Evolutionary conservation across 2,888 invertebrate species (phyloP), one percentile per base, ranked within the genome.

Genomic region (Archips crataeganus): DNA sequence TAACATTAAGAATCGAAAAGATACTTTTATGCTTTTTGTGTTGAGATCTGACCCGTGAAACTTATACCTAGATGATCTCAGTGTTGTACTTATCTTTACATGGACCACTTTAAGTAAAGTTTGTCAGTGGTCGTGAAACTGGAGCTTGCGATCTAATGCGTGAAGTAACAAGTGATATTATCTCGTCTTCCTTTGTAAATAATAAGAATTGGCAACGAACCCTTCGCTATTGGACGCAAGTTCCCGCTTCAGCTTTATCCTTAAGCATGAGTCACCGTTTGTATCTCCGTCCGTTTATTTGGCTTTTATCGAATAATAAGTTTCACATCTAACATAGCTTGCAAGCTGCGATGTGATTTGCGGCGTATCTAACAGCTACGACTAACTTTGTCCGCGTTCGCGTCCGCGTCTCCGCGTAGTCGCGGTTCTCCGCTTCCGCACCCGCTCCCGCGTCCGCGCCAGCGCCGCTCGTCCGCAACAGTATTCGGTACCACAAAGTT

Each of bases 251-350:
- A 86, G 87, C 82, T 87, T 85, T 89, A 84, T 90, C 91, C 87
- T 85, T 86, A 82, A 90, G 92, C 92, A 92, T 93, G 92, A 83
- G 81, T 86, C 82, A 87, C 80, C 87, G 90, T 90, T 89, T 91
- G 89, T 90, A 87, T 80, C 87, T 77, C 75, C 73, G 86, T 89
- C 84, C 86, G 79, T 84, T 85, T 84, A 83, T 82, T 84, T 87
- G 82, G 82, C 85, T 84, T 87, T 85, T 78, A 70, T 71, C 81
- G 76, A 79, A 78, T 81, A 82, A 85, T 82, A 84, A 82, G 82
- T 84, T 80, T 86, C 82, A 82, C 83, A 84, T 81, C 88, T 92
- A 92, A 93, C 91, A 84, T 77, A 78, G 81, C 80, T 90, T 90
- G 88, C 81, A 84, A 86, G 85, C 82, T 80, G 85, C 83, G 84